A percentile compares a stretch with the other conserved stretches of the same genome.
Evolutionary conservation across 2,888 invertebrate species (phyloP).

Genomic region (Adela reaumurella): DNA sequence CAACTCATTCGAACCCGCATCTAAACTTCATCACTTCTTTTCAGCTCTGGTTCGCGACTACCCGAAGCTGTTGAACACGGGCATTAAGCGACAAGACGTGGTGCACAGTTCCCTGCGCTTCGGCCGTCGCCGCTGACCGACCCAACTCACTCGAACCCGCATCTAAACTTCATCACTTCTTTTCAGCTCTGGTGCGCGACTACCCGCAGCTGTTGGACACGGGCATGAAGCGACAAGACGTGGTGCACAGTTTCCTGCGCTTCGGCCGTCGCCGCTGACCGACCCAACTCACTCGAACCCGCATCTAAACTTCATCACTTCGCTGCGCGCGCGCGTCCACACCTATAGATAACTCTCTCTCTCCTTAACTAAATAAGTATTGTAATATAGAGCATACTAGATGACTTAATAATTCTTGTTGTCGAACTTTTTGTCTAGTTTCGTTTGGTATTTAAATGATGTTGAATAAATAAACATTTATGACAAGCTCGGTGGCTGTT

Average conservation of each 20-base stretch:
- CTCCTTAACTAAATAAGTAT: conserved; percentile 12
- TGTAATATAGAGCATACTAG: conserved; percentile 31
- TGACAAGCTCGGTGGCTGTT: conserved; percentile 35
- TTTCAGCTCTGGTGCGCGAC: conserved; percentile 47
- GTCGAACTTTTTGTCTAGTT: conserved; percentile 43
- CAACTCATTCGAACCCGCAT: too few relatives aligned
- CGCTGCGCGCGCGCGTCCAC: conserved; percentile 13
- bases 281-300: conserved; percentile 8
- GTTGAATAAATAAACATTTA: conserved; percentile 50
- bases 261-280: conserved; percentile 77
- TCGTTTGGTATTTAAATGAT: conserved; percentile 30
- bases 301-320: conserved; percentile 3
- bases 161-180: too few relatives aligned
- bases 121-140: conserved; percentile 71
- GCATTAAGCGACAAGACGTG: conserved; percentile 81
- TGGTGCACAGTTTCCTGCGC: conserved; percentile 86
- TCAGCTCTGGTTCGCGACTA: conserved; percentile 49
- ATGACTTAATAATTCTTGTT: conserved; percentile 24
- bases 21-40: too few relatives aligned
- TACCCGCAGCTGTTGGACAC: conserved; percentile 58
- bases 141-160: too few relatives aligned
- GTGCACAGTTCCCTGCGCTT: conserved; percentile 89
- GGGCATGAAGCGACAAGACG: conserved; percentile 81
- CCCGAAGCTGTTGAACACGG: conserved; percentile 58
- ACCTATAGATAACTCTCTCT: neutral